Base-by-base conservation (phyloP, 1,140 invertebrate genomes). In the Paralvinella palmiformis region DNA sequence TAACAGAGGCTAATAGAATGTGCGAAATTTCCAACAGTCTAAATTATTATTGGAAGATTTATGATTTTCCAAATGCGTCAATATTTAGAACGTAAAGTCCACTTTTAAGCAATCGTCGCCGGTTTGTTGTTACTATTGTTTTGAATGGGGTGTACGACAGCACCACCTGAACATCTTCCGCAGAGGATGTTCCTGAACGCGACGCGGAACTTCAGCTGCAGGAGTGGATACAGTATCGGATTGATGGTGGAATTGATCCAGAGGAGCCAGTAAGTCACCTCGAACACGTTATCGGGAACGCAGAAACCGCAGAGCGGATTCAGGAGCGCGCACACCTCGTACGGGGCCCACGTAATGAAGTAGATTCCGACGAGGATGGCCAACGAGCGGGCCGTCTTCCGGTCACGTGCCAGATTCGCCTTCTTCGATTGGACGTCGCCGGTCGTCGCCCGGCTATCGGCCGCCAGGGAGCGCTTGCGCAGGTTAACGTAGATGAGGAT, bases 401-500 rank as follows among this genome's bases (percentile, higher is more conserved):
- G 63, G 52, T 69, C 66, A 57, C 55, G 55, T 57, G 55, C 20
- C 55, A 57, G 27, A 41, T n/a, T 41, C 13, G 50, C 48, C 53
- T 66, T 63, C 10, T 27, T 13, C 32, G 22, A 6, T n/a, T 41
- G 37, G 37, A 41, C n/a, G n/a, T 41, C 37, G n/a, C 37, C n/a
- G 32, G 24, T 29, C 22, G 20, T 57, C 32, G 20, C 17, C n/a
- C 32, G 15, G 32, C 31, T 29, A 20, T 17, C 55, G 32, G 55
- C 10, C 7, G 55, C 15, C 7, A 57, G 15, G 15, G 65, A 62
- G 33, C 71, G 53, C 52, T 65, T 55, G 29, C 69, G 44, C 36
- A 74, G 70, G 29, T 66, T 68, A 10, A 67, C 10, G 59, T 71
- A 72, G 17, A 74, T 59, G 10, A 70, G 45, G 5, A 69, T 4